Evolutionary conservation across 1,140 invertebrate species (phyloP).

Genomic region (Argopecten irradians): DNA sequence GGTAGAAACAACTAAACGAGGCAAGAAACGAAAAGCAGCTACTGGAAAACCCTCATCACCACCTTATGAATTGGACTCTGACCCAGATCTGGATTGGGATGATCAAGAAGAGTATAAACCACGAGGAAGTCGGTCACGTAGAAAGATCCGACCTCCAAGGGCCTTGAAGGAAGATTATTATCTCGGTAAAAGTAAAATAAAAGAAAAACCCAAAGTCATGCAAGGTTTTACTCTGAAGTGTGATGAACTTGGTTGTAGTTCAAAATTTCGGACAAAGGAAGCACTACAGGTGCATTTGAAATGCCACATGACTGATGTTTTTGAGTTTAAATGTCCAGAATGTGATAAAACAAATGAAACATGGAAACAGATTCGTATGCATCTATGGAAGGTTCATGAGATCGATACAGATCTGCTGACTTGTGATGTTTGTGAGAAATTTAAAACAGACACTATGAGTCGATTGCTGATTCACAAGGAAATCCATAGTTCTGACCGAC

Average conservation of each 20-base stretch:
- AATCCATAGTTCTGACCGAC: slow-evolving; percentile 82
- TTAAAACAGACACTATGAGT: slow-evolving; percentile 81
- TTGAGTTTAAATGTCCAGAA: slow-evolving; percentile 82
- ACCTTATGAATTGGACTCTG: slow-evolving; percentile 48
- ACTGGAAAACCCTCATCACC: slow-evolving; percentile 48
- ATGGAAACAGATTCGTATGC: slow-evolving; percentile 82
- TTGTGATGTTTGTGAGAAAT: slow-evolving; percentile 81
- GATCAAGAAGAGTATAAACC: slow-evolving; percentile 34
- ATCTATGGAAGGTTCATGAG: slow-evolving; percentile 84
- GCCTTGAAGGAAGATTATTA: slow-evolving; percentile 73
- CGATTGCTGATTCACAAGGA: slow-evolving; percentile 81
- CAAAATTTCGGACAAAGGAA: slow-evolving; percentile 74
- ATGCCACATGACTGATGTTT: slow-evolving; percentile 79
- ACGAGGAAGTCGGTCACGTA: slow-evolving; percentile 54
- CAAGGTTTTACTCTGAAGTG: slow-evolving; percentile 56
- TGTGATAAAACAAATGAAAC: slow-evolving; percentile 81
- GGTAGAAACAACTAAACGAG: slow-evolving; percentile 59
- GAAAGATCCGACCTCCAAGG: slow-evolving; percentile 66
- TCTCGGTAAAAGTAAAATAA: slow-evolving; percentile 58
- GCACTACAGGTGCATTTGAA: slow-evolving; percentile 80
- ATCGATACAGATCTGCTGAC: slow-evolving; percentile 84
- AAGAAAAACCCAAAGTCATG: slow-evolving; percentile 31
- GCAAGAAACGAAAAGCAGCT: slow-evolving; percentile 66
- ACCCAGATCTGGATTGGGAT: slow-evolving; percentile 49
- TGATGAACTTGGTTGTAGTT: slow-evolving; percentile 53